Percentiles rank a stretch among this genome's conserved stretches.
These are phyloP conservation scores for Drosophila cognata DNA, from an alignment of 2,888 invertebrate species.

Conservation along the genomic window DNA sequence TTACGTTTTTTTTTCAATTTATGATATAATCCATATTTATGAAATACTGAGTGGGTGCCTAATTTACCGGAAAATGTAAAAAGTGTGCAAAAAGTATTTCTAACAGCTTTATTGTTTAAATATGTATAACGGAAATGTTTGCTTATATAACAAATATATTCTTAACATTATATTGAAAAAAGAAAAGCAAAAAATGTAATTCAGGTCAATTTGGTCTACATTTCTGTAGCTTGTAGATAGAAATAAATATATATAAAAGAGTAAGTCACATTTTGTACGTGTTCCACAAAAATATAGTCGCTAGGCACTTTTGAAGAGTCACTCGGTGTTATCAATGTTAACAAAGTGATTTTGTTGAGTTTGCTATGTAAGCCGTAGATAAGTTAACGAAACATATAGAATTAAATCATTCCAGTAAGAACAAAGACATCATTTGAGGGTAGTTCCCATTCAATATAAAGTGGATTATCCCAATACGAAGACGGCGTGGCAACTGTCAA, in stretches of 20 bases:
- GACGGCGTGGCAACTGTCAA: background rate
- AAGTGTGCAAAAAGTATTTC: constrained; percentile 4
- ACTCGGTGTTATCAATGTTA: constrained; percentile 5
- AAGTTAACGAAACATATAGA: background rate
- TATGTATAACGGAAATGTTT: constrained; percentile 1
- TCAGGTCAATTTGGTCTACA: background rate
- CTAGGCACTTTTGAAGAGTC: background rate
- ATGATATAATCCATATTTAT: constrained; percentile 18
- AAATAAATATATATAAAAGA: background rate
- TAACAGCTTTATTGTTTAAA: background rate
- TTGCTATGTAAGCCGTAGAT: background rate
- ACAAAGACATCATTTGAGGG: background rate
- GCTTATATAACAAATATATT: background rate
- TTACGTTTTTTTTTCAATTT: constrained; percentile 5
- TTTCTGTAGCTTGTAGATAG: background rate
- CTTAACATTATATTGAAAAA: background rate
- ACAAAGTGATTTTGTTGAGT: background rate
- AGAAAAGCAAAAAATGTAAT: background rate
- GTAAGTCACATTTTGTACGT: background rate
- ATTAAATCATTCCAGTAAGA: background rate
- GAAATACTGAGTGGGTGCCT: constrained; percentile 38
- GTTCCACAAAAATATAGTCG: background rate
- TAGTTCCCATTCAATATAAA: background rate
- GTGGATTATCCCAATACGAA: background rate
- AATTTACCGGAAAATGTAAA: constrained; percentile 48